These are phyloP conservation scores for Salvelinus namaycush DNA, from an alignment of 2,113 vertebrate genomes.

Conservation along the genomic window DNA sequence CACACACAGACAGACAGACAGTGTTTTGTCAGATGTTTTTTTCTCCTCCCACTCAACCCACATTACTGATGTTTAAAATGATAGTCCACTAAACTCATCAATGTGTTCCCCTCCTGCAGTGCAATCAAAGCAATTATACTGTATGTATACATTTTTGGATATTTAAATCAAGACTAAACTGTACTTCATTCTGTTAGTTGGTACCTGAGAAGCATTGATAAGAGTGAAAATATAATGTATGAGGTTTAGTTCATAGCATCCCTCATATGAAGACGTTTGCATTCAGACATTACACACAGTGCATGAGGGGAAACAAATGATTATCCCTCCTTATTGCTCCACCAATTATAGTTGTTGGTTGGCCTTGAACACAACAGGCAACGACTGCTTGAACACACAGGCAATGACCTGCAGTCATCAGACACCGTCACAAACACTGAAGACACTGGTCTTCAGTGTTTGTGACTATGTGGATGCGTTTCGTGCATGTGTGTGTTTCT, in stretches of 20 bases:
- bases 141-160: too few relatives aligned
- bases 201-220: neutral
- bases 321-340: neutral
- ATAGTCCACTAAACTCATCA: too few relatives aligned
- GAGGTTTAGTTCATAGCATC: neutral
- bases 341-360: neutral
- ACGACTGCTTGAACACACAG: neutral
- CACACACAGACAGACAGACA: conserved; percentile 28
- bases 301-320: neutral
- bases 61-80: conserved; percentile 20
- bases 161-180: too few relatives aligned
- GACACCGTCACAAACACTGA: neutral
- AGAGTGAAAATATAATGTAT: neutral
- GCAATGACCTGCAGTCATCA: neutral
- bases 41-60: neutral
- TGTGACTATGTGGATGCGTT: neutral
- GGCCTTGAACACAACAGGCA: neutral
- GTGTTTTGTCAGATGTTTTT: conserved; percentile 27
- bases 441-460: neutral
- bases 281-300: too few relatives aligned
- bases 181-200: neutral
- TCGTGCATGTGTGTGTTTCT: conserved; percentile 1
- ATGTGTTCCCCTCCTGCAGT: too few relatives aligned
- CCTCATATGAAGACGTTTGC: neutral
- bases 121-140: neutral